Conservation (phyloP, 2,888 invertebrate genomes). For the Pammene fasciana region DNA sequence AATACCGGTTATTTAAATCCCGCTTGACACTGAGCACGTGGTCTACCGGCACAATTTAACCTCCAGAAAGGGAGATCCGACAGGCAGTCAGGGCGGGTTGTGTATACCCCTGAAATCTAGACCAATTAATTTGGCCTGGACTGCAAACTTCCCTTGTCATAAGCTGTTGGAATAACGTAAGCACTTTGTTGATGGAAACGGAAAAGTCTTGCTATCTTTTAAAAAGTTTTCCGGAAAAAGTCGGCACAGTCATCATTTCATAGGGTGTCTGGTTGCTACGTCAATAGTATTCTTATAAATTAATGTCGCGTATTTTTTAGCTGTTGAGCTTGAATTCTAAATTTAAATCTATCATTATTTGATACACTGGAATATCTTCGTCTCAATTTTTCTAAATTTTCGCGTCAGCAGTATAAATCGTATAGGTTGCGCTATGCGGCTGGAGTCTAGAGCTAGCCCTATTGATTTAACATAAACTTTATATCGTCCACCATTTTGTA, state of each 20-base stretch:
- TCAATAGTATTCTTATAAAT: slow-evolving; percentile 5
- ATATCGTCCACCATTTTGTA: slow-evolving; percentile 73
- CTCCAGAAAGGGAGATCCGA: slow-evolving; percentile 9
- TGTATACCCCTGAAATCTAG: slow-evolving; percentile 17
- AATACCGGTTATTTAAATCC: slow-evolving; percentile 52
- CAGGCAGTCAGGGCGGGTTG: slow-evolving; percentile 14
- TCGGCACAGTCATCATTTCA: slow-evolving; percentile 11
- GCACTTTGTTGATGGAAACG: slow-evolving; percentile 41
- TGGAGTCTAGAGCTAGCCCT: slow-evolving; percentile 48
- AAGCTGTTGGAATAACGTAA: slow-evolving; percentile 41
- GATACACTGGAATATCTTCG: too few species aligned
- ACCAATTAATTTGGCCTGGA: slow-evolving; percentile 25
- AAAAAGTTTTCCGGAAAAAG: slow-evolving; percentile 25
- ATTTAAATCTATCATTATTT: not conserved
- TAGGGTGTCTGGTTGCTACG: slow-evolving; percentile 21
- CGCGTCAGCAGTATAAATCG: slow-evolving; percentile 2
- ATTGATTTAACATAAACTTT: slow-evolving; percentile 71
- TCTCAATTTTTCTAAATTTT: not conserved
- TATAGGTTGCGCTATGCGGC: slow-evolving; percentile 27
- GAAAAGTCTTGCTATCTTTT: slow-evolving; percentile 35
- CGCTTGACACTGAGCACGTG: slow-evolving; percentile 59
- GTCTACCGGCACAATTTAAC: slow-evolving; percentile 44
- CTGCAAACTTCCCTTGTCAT: slow-evolving; percentile 32
- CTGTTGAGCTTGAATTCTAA: too few species aligned
- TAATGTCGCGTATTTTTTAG: slow-evolving; percentile 2